Conservation (phyloP, 2,888 invertebrate genomes). For the Myathropa florea region DNA sequence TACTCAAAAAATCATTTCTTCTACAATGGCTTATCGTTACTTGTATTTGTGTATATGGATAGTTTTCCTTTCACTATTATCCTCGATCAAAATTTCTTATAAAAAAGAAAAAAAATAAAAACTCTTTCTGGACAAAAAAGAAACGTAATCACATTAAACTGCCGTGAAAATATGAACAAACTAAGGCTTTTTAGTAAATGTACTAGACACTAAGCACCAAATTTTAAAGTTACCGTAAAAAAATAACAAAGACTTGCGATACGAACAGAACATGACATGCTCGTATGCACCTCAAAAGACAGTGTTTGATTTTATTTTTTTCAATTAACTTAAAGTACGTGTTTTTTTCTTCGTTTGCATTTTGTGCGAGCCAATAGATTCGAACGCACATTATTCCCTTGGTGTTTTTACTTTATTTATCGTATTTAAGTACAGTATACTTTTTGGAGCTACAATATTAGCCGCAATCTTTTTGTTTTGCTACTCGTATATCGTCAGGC, state of each 20-base stretch:
- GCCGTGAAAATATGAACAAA: neutral
- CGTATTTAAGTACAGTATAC: slow-evolving; percentile 54
- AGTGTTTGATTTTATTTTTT: neutral
- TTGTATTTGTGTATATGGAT: slow-evolving; percentile 15
- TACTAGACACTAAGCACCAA: slow-evolving; percentile 8
- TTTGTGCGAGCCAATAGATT: slow-evolving; percentile 57
- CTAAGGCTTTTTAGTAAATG: neutral
- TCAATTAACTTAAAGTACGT: slow-evolving; percentile 11
- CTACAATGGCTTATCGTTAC: slow-evolving; percentile 8
- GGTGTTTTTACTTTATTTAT: slow-evolving; percentile 1
- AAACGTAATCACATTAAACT: slow-evolving; percentile 10
- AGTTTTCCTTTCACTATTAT: slow-evolving; percentile 26
- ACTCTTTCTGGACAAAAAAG: slow-evolving; percentile 29
- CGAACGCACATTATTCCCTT: slow-evolving; percentile 18
- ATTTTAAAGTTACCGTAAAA: neutral
- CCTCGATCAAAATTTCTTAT: slow-evolving; percentile 13
- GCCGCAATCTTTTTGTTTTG: neutral
- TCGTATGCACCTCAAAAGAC: neutral
- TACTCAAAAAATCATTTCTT: slow-evolving; percentile 17
- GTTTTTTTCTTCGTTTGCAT: neutral
- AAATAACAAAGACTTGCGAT: slow-evolving; percentile 1
- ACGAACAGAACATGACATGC: neutral
- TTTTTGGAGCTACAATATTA: slow-evolving; percentile 28
- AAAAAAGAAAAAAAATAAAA: slow-evolving; percentile 18
- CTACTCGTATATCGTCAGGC: slow-evolving; percentile 33